Base-by-base conservation (phyloP, 2,113 vertebrate species). In the Periophthalmodon schlosseri region DNA sequence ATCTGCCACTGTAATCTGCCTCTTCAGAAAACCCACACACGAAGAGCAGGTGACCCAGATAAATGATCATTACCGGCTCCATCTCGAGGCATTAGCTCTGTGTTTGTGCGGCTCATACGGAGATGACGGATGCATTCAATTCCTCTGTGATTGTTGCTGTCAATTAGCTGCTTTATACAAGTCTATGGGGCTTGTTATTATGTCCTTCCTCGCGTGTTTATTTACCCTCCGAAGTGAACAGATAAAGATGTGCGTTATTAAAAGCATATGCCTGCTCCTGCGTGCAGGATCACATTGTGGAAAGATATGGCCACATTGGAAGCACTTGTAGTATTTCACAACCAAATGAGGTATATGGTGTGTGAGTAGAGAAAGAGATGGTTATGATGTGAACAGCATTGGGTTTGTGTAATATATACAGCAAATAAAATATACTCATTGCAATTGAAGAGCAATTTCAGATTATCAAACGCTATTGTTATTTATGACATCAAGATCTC, bases 171-270 rank as follows among this genome's bases (percentile, higher is more conserved):
- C 54, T 44, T 52, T 68, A 72, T 72, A 66, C 74, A 85, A 76
- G 86, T 78, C 83, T 77, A 82, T 81, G 36, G 71, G 68, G 57
- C 68, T 83, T 83, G 88, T 89, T 79, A 83, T 74, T 76, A 66
- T 66, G 69, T 84, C 73, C 76, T 74, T 86, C 74, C 58, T 72
- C 39, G 67, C 49, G 2, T 49, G 46, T 63, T 60, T 71, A 70
- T 52, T 79, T 83, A 33, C 60, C 57, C 36, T 12, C 77, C 50
- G 57, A 69, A 54, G 64, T 58, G 68, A 75, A 80, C 49, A 64
- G 54, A 84, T 79, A 76, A 68, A 18, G 15, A 78, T 80, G n/a
- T 66, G 47, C 69, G 16, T 68, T 70, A 80, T 79, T 82, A 81
- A 74, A 74, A 28, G 70, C 14, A 75, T 39, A n/a, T 77, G 65